Conservation (phyloP, 2,113 vertebrate genomes). For the Eonycteris spelaea region DNA sequence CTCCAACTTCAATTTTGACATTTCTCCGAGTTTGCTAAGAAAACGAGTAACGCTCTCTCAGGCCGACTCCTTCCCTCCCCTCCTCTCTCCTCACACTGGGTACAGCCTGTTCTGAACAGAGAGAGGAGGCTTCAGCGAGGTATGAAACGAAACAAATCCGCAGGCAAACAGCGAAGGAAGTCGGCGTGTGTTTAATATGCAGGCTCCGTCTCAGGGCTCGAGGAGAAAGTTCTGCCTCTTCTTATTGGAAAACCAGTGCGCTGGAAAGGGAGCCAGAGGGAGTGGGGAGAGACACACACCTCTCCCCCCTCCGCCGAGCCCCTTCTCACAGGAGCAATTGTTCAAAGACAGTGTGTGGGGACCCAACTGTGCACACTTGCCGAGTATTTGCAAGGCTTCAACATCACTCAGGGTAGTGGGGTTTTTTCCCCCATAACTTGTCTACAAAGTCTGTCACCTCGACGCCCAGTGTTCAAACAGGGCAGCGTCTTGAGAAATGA, state of each 20-base stretch:
- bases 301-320: background rate
- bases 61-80: background rate
- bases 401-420: slow-evolving; percentile 43
- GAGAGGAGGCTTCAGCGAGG: slow-evolving; percentile 65
- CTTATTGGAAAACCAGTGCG: slow-evolving; percentile 20
- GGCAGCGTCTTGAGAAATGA: slow-evolving; percentile 51
- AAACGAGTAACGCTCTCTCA: slow-evolving; percentile 40
- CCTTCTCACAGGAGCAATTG: slow-evolving; percentile 40
- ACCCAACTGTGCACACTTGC: slow-evolving; percentile 48
- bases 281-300: background rate
- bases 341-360: slow-evolving; percentile 46
- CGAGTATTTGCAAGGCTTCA: slow-evolving; percentile 58
- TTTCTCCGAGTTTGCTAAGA: slow-evolving; percentile 54
- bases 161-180: slow-evolving; percentile 63
- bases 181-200: slow-evolving; percentile 68
- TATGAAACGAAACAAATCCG: slow-evolving; percentile 73
- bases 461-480: slow-evolving; percentile 42
- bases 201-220: slow-evolving; percentile 44
- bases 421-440: background rate
- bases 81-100: slow-evolving; percentile 41
- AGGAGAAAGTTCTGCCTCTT: slow-evolving; percentile 26
- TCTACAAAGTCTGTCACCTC: slow-evolving; percentile 62
- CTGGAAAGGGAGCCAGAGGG: slow-evolving; percentile 35
- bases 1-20: slow-evolving; percentile 40
- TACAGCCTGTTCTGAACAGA: slow-evolving; percentile 55